These are phyloP conservation scores for Palythoa heliodiscus DNA, from an alignment of 92 coral and sea anemone species.

Conservation along the genomic window DNA sequence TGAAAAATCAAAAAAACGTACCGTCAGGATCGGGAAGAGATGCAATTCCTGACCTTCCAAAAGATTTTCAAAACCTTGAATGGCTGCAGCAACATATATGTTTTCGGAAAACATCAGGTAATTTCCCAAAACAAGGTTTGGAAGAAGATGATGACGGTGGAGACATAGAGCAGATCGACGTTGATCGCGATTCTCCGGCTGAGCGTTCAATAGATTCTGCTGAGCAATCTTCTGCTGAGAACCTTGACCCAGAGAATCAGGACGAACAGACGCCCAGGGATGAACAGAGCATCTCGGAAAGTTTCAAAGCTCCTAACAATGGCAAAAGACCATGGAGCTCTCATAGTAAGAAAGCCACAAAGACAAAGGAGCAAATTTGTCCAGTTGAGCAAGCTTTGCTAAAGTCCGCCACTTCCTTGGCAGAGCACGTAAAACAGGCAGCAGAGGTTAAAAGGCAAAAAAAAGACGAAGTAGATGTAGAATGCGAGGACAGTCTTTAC, in stretches of 20 bases:
- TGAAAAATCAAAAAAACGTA: conserved; percentile 5
- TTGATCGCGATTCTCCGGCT: conserved; percentile 1
- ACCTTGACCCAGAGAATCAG: conserved; percentile 7
- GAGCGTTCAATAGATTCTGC: conserved; percentile 6
- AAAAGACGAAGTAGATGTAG: conserved; percentile 21
- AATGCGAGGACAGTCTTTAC: conserved; percentile 25
- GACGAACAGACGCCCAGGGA: background rate
- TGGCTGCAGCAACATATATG: conserved; percentile 24
- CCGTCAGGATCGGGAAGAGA: conserved; percentile 13
- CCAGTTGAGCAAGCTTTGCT: conserved; percentile 24
- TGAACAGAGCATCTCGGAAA: conserved; percentile 20
- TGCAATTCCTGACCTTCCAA: conserved; percentile 1
- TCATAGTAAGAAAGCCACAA: conserved; percentile 23
- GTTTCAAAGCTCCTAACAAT: conserved; percentile 14
- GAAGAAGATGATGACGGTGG: conserved; percentile 19
- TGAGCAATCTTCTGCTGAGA: conserved; percentile 26
- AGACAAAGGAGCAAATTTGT: background rate
- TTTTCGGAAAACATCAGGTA: conserved; percentile 11
- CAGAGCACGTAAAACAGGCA: conserved; percentile 32
- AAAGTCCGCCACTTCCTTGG: conserved; percentile 6
- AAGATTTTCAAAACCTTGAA: conserved; percentile 9
- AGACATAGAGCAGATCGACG: conserved; percentile 11
- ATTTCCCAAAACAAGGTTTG: conserved; percentile 1
- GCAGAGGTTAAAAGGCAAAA: conserved; percentile 14
- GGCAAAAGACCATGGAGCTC: conserved; percentile 20